Percentiles rank a stretch among this genome's conserved stretches.
phyloP scores from a whole-genome alignment of 1,140 invertebrate species.

The Drosophila albomicans region DNA sequence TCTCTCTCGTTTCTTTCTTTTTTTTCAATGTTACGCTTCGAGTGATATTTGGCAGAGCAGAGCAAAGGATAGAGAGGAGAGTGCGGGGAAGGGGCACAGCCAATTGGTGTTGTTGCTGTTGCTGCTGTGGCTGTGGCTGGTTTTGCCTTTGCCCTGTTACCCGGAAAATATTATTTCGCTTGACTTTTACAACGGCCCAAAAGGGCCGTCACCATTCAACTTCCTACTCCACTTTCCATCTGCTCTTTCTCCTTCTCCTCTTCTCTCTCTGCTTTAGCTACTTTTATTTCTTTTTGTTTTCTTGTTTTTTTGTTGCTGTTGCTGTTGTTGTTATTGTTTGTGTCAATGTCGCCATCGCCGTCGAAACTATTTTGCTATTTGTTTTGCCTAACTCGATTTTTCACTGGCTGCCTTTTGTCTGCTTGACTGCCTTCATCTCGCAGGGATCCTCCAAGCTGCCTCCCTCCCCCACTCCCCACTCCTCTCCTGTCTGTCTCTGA shows the following conservation, averaged over 20 bases:
- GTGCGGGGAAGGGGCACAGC: constrained; percentile 30
- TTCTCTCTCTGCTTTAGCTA: constrained; percentile 19
- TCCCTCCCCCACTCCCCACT: neutral
- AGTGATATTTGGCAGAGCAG: constrained; percentile 43
- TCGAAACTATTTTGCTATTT: constrained; percentile 81
- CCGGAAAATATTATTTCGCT: constrained; percentile 83
- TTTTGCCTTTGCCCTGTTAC: constrained; percentile 66
- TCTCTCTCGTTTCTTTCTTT: neutral
- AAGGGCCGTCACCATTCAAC: constrained; percentile 18
- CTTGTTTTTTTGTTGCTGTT: constrained; percentile 42
- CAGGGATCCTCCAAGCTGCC: constrained; percentile 14
- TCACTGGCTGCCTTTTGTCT: constrained; percentile 81
- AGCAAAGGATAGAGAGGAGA: neutral
- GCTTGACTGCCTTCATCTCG: constrained; percentile 55
- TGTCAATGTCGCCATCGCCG: constrained; percentile 69
- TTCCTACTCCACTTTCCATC: neutral
- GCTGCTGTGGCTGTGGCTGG: constrained; percentile 22
- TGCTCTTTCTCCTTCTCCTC: neutral
- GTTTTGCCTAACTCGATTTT: constrained; percentile 83
- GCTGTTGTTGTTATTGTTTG: constrained; percentile 47
- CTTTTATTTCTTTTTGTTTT: constrained; percentile 72
- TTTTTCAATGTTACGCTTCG: constrained; percentile 63
- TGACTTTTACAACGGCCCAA: constrained; percentile 78
- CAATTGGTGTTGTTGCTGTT: constrained; percentile 41
- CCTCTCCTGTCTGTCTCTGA: constrained; percentile 56